Evolutionary conservation across 2,888 invertebrate genomes (phyloP), one percentile per base, ranked within the genome.

Genomic region (Caenorhabditis sp.): DNA sequence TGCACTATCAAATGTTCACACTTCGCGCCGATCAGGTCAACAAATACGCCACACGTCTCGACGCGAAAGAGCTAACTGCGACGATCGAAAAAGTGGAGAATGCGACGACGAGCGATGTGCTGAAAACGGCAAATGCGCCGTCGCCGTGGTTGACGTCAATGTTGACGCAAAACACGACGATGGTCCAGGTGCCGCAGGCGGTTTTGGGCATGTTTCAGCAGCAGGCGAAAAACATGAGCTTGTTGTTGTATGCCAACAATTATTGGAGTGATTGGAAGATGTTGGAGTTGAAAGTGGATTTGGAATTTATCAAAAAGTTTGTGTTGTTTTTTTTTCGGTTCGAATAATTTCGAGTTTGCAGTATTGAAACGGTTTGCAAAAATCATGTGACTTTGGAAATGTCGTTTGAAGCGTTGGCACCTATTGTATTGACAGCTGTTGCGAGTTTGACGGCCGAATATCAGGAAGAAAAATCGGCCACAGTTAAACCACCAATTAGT

Each of bases 181-280:
- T 24, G 14, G 53, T 53, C 21, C 53, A 24, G 12, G 64, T 68
- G 64, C 72, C 72, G 21, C 36, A 26, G 27, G 21, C 43, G 0
- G 43, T 73, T 2, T 62, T 31, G n/a, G 54, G 62, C 1, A 17
- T 60, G 26, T 43, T 37, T n/a, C 26, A 50, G 21, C 53, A 53
- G 2, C 73, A 73, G 57, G 17, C 69, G 1, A 62, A 60, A 27
- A 63, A 31, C 0, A n/a, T 58, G 1, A 31, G 63, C n/a, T 12
- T 43, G 0, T 23, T 69, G 10, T 24, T 69, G 1, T n/a, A 62
- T 3, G 73, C 69, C 8, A 58, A 63, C n/a, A 36, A 64, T 8
- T 69, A 66, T 36, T 73, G 73, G 73, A 64, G 66, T n/a, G 73
- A 73, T 27, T 66, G 62, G 51, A 73, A 73, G 31, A 36, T 12